Evolutionary conservation across 2,888 invertebrate species (phyloP).

Genomic region (Tortricodes alternella): DNA sequence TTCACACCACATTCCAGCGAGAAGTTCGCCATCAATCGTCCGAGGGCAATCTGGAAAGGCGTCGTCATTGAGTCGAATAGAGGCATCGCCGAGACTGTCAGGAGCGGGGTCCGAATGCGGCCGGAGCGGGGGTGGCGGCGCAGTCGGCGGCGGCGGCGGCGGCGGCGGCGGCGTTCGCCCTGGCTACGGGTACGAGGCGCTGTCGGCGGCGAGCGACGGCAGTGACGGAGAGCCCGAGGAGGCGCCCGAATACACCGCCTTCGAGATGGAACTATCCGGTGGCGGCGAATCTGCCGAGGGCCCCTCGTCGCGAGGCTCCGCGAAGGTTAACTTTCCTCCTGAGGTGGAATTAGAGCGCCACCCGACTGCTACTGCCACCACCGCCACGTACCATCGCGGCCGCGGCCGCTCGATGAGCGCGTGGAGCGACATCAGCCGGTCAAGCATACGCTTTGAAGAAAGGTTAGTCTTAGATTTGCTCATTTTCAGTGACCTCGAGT

Average conservation of each 20-base stretch:
- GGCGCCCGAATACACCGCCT: slow-evolving; percentile 68
- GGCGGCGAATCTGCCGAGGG: slow-evolving; percentile 71
- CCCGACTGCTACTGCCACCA: slow-evolving; percentile 66
- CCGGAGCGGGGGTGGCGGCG: slow-evolving; percentile 49
- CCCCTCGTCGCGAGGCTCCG: slow-evolving; percentile 76
- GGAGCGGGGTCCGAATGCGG: slow-evolving; percentile 61
- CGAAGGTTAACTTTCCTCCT: slow-evolving; percentile 86
- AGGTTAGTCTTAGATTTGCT: slow-evolving; percentile 74
- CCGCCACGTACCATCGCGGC: slow-evolving; percentile 72
- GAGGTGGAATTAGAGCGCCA: slow-evolving; percentile 77
- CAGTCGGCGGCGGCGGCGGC: slow-evolving; percentile 52
- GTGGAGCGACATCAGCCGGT: slow-evolving; percentile 93
- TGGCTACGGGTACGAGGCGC: slow-evolving; percentile 77
- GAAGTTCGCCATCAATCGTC: slow-evolving; percentile 63
- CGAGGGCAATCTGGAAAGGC: slow-evolving; percentile 68
- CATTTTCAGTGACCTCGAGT: slow-evolving; percentile 24
- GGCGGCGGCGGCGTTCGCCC: slow-evolving; percentile 70
- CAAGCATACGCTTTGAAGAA: slow-evolving; percentile 91
- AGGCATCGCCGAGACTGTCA: slow-evolving; percentile 69
- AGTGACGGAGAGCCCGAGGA: slow-evolving; percentile 73
- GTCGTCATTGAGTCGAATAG: slow-evolving; percentile 75
- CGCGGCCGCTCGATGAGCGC: slow-evolving; percentile 91
- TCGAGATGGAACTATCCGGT: slow-evolving; percentile 74
- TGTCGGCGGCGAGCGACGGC: slow-evolving; percentile 76
- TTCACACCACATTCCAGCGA: slow-evolving; percentile 67